phyloP scores from a whole-genome alignment of 2,888 invertebrate genomes.

The Macrosoma leucophasiata region DNA sequence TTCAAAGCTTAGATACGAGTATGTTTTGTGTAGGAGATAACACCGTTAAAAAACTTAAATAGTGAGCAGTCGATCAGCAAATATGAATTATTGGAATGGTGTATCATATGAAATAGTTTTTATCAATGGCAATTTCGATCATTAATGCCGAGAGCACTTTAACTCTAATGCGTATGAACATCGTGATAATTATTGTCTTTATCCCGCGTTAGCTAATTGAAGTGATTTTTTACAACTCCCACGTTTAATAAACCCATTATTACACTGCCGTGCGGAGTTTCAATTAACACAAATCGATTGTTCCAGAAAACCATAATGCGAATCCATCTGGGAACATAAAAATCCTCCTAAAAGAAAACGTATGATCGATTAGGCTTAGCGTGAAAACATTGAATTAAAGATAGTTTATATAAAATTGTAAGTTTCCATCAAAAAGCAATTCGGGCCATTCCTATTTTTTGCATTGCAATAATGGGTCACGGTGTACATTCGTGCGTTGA shows the following conservation, averaged over 20 bases:
- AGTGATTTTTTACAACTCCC: conserved; percentile 34
- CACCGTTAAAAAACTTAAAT: conserved; percentile 44
- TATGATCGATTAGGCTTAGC: conserved; percentile 40
- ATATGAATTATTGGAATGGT: conserved; percentile 36
- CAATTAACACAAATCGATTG: conserved; percentile 23
- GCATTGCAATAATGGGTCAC: conserved; percentile 62
- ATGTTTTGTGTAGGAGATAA: conserved; percentile 34
- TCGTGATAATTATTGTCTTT: conserved; percentile 47
- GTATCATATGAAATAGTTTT: conserved; percentile 36
- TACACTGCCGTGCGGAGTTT: conserved; percentile 22
- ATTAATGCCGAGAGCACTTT: conserved; percentile 46
- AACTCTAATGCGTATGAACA: conserved; percentile 41
- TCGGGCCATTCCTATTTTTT: conserved; percentile 47
- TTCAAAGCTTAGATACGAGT: conserved; percentile 38
- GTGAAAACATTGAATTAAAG: conserved; percentile 44
- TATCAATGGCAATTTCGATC: conserved; percentile 44
- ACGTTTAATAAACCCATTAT: conserved; percentile 22
- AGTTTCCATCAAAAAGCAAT: conserved; percentile 48
- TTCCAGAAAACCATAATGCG: conserved; percentile 23
- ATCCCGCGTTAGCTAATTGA: conserved; percentile 46
- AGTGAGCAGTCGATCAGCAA: conserved; percentile 55
- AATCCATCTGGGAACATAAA: conserved; percentile 29
- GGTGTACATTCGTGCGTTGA: conserved; percentile 55
- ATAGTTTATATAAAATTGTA: conserved; percentile 35
- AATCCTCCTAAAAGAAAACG: conserved; percentile 31